Evolutionary conservation across 2,113 vertebrate species (phyloP).

Genomic region (Nycticorax nycticorax): DNA sequence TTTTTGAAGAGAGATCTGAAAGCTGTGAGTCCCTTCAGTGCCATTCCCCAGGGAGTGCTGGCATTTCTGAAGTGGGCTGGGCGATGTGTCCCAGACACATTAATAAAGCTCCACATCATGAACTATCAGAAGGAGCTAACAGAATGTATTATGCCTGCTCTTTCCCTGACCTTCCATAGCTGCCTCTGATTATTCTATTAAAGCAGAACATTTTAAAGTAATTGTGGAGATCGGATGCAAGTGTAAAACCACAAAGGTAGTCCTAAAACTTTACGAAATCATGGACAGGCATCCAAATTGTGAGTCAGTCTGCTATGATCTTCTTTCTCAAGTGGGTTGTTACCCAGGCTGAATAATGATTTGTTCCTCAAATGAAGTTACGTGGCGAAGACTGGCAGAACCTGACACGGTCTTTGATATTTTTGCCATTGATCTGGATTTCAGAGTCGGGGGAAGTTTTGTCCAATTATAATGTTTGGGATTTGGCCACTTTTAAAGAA

Average conservation of each 20-base stretch:
- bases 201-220: neutral
- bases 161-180: constrained; percentile 22
- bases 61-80: neutral
- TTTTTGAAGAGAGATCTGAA: neutral
- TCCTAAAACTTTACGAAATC: neutral
- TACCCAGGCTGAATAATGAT: neutral
- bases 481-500: neutral
- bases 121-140: neutral
- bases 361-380: neutral
- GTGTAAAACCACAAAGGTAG: neutral
- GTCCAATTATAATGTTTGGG: fast-evolving
- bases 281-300: neutral
- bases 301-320: neutral
- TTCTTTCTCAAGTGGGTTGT: neutral
- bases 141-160: neutral
- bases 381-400: neutral
- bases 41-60: neutral
- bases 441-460: neutral
- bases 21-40: neutral
- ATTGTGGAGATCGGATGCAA: neutral
- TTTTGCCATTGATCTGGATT: neutral
- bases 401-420: neutral
- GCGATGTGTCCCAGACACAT: neutral
- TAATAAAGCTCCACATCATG: neutral
- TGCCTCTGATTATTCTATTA: constrained; percentile 37